Evolutionary conservation across 2,113 vertebrate genomes (phyloP), one percentile per base, ranked within the genome.

Genomic region (Micronycteris hirsuta): DNA sequence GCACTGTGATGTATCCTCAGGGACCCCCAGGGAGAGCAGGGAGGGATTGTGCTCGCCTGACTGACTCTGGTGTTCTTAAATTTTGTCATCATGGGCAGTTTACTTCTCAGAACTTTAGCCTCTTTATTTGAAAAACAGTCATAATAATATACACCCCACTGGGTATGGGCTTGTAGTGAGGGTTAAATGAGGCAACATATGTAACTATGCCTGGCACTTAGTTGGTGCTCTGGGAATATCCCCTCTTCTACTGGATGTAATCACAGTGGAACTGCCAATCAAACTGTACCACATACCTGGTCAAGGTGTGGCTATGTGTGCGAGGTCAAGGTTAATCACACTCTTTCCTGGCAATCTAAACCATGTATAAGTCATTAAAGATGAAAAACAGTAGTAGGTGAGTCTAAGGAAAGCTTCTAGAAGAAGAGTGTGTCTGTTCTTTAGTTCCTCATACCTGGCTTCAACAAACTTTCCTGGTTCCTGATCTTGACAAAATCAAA

Each of bases 371-470:
- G 36, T 78, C 71, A 86, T 54, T 80, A 61, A 41, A 52, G 4
- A 49, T 9, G 26, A 45, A 86, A 77, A 71, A 56, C 14, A 33
- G 36, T n/a, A 43, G 33, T 31, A 77, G 19, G 19, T 41, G 2
- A 85, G 28, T 26, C 38, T 71, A 86, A 77, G 52, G 52, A 47
- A 71, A 76, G 24, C 10, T 84, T 28, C 71, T 81, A 13, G 49
- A 88, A 85, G n/a, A 67, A 91, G 31, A 76, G 0, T 47, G 10
- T 41, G 33, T 38, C 5, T 13, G 28, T 67, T 63, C 19, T 78
- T 45, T 58, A 90, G 56, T 43, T 87, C 41, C 36, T 81, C 28
- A 43, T 28, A 49, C 12, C n/a, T 96, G 41, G 78, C 22, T 94
- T 28, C 45, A 83, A 15, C 82, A 36, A 85, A 10, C 38, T 47